Conservation (phyloP, 2,113 vertebrate species). For the Probosciger aterrimus region DNA sequence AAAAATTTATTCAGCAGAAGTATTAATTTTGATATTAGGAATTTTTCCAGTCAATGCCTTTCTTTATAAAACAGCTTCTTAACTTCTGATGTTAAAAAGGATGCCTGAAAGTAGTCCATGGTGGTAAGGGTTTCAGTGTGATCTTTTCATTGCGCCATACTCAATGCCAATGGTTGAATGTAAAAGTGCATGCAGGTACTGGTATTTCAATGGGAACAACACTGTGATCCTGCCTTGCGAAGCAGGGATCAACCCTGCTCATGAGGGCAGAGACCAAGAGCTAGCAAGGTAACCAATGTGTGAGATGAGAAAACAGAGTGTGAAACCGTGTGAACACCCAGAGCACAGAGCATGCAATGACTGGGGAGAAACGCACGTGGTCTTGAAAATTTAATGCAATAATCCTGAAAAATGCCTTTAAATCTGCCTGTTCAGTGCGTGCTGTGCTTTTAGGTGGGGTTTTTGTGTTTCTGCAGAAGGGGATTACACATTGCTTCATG, state of each 20-base stretch:
- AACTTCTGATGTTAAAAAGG: neutral
- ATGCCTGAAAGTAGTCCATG: neutral
- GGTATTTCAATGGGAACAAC: too few species aligned
- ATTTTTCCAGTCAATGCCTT: neutral
- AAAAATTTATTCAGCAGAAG: neutral
- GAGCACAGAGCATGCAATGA: too few species aligned
- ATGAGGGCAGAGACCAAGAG: neutral
- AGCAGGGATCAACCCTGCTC: neutral
- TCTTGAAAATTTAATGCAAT: neutral
- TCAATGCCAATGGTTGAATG: accelerated
- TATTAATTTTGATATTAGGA: neutral
- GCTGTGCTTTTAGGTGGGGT: neutral
- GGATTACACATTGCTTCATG: neutral
- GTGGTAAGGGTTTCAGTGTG: neutral
- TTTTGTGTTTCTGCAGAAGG: neutral
- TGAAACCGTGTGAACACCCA: neutral
- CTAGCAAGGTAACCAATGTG: accelerated
- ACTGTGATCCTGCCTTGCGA: accelerated
- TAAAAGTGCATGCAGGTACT: neutral
- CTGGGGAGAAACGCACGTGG: accelerated
- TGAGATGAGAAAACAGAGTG: neutral
- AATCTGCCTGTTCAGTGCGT: too few species aligned
- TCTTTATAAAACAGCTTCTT: neutral
- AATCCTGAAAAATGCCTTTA: neutral
- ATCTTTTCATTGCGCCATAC: neutral